These are phyloP conservation scores for Erebia epiphron DNA, from an alignment of 2,888 invertebrate genomes.

Conservation along the genomic window DNA sequence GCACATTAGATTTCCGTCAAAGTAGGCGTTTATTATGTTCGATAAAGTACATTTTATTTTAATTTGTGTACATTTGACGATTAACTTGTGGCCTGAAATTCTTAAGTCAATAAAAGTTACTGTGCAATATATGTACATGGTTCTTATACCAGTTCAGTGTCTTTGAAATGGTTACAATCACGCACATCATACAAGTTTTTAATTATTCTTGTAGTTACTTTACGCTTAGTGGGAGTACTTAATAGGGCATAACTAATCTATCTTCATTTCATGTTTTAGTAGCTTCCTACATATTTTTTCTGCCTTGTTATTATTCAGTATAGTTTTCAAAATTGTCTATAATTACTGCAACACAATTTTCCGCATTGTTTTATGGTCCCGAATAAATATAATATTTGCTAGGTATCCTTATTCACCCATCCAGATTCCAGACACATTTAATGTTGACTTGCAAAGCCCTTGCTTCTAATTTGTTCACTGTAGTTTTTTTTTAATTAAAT, in stretches of 20 bases:
- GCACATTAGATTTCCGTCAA: slow-evolving; percentile 29
- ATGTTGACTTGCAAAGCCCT: too few species aligned
- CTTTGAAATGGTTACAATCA: background rate
- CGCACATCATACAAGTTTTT: slow-evolving; percentile 6
- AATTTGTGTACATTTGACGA: too few species aligned
- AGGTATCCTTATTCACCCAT: too few species aligned
- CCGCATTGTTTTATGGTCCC: too few species aligned
- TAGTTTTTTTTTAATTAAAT: too few species aligned
- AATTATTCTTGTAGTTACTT: background rate
- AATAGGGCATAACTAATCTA: slow-evolving; percentile 4
- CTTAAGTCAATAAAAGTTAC: background rate
- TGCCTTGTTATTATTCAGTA: background rate
- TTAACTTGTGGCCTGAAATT: slow-evolving; percentile 3
- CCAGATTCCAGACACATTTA: too few species aligned
- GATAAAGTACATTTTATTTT: background rate
- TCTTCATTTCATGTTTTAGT: background rate
- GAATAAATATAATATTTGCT: too few species aligned
- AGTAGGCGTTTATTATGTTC: slow-evolving; percentile 14
- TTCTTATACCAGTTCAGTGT: background rate
- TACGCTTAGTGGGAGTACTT: background rate
- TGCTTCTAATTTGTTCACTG: too few species aligned
- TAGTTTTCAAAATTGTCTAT: too few species aligned
- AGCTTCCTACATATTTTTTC: background rate
- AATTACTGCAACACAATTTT: too few species aligned
- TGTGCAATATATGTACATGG: background rate